A percentile compares a stretch with the other conserved stretches of the same genome.
phyloP scores from a whole-genome alignment of 2,113 vertebrate genomes.

The Echinops telfairi region DNA sequence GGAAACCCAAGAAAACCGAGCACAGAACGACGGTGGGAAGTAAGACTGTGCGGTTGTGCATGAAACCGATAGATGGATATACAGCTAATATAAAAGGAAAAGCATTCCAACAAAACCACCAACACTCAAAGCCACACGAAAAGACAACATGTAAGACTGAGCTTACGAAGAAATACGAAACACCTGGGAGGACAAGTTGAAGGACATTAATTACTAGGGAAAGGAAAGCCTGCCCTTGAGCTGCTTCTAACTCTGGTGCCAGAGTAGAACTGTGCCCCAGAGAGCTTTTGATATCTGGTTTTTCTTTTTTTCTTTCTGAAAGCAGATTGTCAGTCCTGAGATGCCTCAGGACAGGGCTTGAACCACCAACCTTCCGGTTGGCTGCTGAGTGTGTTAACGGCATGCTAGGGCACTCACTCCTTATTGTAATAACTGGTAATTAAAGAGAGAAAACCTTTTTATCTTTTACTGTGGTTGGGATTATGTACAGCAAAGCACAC shows the following conservation, averaged over 20 bases:
- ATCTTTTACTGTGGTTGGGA: neutral
- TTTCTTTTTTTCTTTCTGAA: neutral
- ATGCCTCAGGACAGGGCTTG: neutral
- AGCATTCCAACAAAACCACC: slow-evolving; percentile 19
- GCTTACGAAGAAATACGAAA: neutral
- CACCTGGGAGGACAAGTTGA: neutral
- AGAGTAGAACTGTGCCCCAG: neutral
- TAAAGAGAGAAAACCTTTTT: neutral
- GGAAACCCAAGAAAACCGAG: neutral
- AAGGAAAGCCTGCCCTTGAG: neutral
- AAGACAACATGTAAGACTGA: neutral
- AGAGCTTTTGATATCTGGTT: neutral
- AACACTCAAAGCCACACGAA: neutral
- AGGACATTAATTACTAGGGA: neutral
- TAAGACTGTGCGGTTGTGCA: neutral
- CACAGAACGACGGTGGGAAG: rapidly evolving
- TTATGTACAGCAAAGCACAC: neutral
- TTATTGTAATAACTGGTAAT: neutral
- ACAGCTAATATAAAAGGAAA: neutral
- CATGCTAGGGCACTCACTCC: neutral
- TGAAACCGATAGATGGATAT: neutral
- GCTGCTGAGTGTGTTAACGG: neutral
- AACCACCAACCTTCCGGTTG: neutral
- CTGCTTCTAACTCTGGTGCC: neutral
- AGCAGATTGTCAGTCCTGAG: neutral